Base-by-base conservation (phyloP, 2,888 invertebrate species). In the Glomeris marginata region DNA sequence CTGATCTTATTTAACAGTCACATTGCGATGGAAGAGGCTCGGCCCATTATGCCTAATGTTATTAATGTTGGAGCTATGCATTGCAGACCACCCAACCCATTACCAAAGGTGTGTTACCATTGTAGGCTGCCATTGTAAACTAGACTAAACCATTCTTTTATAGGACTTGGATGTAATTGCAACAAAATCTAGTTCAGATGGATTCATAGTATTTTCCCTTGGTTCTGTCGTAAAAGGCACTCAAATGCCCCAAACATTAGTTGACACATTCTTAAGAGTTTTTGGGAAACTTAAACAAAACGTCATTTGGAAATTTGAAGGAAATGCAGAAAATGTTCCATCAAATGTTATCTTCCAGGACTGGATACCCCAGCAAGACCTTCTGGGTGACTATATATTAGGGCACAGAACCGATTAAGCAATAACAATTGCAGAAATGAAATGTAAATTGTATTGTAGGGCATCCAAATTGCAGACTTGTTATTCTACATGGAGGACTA, bases 381-480 rank as follows among this genome's bases (percentile, higher is more conserved):
- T 47, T 4, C 34, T 47, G 21, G 38, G 47, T 47, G n/a, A 45
- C 15, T 5, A 11, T 3, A 22, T 6, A 16, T 45, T n/a, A n/a
- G n/a, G n/a, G n/a, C n/a, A n/a, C n/a, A n/a, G n/a, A n/a, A n/a
- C n/a, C n/a, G n/a, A n/a, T n/a, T n/a, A n/a, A n/a, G n/a, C n/a
- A n/a, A n/a, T n/a, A n/a, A n/a, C n/a, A n/a, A 28, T 28, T 28
- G 8, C 28, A 28, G 8, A 28, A 8, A 28, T 28, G 3, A 5
- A 28, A 28, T 22, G n/a, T n/a, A n/a, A n/a, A n/a, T n/a, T n/a
- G n/a, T 21, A 13, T 15, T 41, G 15, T 15, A 49, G 49, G 43
- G 20, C 49, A 49, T 44, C 49, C 49, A 6, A 49, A 49, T 20
- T 49, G 49, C 36, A 28, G 33, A 35, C 34, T 49, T 6, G 49